Evolutionary conservation across 2,797 vertebrate genomes (phyloP).

Genomic region (Apogon talboti): DNA sequence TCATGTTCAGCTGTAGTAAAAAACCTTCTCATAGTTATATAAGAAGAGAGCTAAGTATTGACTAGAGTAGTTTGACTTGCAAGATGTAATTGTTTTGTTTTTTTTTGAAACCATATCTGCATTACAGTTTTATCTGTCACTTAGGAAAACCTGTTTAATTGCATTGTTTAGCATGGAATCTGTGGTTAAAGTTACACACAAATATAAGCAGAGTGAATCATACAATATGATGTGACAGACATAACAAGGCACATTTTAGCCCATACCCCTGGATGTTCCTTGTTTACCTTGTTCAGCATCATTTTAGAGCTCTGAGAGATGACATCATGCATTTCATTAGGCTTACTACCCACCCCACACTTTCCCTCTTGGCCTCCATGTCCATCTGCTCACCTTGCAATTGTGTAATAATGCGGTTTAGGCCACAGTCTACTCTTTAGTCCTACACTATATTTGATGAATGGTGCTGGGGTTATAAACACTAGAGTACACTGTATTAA

Average conservation of each 20-base stretch:
- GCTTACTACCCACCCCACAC: constrained; percentile 23
- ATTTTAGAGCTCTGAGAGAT: constrained; percentile 45
- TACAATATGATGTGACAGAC: constrained; percentile 23
- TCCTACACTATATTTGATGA: constrained; percentile 14
- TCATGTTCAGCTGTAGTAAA: not conserved
- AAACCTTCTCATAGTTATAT: not conserved
- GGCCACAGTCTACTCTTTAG: constrained; percentile 26
- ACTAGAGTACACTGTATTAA: constrained; percentile 14
- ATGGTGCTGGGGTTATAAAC: not conserved
- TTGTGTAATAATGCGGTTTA: constrained; percentile 56
- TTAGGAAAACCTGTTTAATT: constrained; percentile 2
- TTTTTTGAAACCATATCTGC: not conserved
- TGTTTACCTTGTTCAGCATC: constrained; percentile 44
- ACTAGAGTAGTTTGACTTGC: not conserved
- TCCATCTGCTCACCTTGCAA: constrained; percentile 17
- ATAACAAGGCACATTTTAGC: constrained; percentile 16
- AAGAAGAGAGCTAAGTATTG: not conserved
- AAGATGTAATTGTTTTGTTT: not conserved
- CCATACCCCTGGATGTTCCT: constrained; percentile 17
- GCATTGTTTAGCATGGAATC: constrained; percentile 9
- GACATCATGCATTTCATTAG: constrained; percentile 46
- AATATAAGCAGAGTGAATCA: constrained; percentile 1
- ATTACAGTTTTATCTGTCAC: not conserved
- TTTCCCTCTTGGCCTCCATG: constrained; percentile 11
- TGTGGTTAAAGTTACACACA: constrained; percentile 1